A percentile compares a stretch with the other conserved stretches of the same genome.
These are phyloP conservation scores for Procambarus clarkii DNA, from an alignment of 1,140 invertebrate genomes.

Conservation along the genomic window DNA sequence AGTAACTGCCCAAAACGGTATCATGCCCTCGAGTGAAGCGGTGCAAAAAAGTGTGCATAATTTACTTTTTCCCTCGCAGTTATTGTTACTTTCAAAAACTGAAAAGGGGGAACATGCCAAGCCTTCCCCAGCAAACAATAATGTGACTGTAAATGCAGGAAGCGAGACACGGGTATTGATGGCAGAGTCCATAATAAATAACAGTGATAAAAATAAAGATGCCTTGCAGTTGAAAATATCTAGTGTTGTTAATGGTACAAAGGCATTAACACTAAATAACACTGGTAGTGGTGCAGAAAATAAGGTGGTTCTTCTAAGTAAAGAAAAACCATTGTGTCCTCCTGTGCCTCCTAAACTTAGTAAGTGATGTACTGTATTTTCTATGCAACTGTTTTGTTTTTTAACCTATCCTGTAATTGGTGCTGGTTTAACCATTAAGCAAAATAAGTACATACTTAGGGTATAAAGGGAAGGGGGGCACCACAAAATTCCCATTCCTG, in stretches of 20 bases:
- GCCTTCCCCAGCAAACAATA: neutral
- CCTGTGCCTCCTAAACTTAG: conserved; percentile 56
- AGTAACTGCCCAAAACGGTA: neutral
- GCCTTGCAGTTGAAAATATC: neutral
- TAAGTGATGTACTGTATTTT: neutral
- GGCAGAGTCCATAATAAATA: neutral
- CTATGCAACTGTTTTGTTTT: no score
- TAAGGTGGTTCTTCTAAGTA: neutral
- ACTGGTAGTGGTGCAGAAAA: neutral
- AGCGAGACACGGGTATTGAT: neutral
- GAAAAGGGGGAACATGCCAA: neutral
- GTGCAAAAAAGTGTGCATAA: neutral
- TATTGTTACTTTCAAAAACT: neutral
- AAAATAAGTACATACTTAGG: no score
- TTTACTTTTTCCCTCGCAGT: neutral
- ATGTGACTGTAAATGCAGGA: neutral
- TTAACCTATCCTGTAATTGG: no score
- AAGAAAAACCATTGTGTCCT: conserved; percentile 43
- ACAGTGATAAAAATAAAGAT: neutral
- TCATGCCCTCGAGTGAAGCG: neutral
- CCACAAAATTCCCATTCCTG: no score
- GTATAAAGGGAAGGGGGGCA: no score
- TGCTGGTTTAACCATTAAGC: no score
- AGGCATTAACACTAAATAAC: neutral
- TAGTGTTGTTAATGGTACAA: neutral